phyloP scores from a whole-genome alignment of 2,113 vertebrate species.

The Triplophysa tibetana region DNA sequence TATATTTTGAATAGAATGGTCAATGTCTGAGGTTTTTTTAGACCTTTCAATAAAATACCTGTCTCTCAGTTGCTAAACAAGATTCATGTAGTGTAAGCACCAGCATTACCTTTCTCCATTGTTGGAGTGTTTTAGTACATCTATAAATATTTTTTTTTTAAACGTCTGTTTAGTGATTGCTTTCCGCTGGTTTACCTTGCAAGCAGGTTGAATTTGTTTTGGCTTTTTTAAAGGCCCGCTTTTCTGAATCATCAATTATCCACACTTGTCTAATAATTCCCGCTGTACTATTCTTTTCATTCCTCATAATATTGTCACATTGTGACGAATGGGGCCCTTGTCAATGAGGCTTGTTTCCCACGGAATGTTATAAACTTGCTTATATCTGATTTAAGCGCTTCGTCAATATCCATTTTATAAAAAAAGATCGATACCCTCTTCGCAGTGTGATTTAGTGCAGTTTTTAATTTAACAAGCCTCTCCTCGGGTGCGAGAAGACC shows the following conservation, averaged over 20 bases:
- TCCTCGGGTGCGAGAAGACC: slow-evolving; percentile 56
- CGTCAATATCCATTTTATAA: slow-evolving; percentile 75
- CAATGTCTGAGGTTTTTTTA: neutral
- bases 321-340: neutral
- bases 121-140: neutral
- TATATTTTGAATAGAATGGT: neutral
- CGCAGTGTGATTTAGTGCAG: slow-evolving; percentile 67
- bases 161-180: neutral
- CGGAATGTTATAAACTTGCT: slow-evolving; percentile 60
- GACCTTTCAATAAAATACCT: neutral
- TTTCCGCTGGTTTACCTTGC: neutral
- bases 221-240: neutral
- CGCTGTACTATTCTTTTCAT: neutral
- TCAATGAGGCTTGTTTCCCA: slow-evolving; percentile 40
- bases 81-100: neutral
- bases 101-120: neutral
- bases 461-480: slow-evolving; percentile 68
- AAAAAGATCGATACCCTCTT: slow-evolving; percentile 66
- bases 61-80: neutral
- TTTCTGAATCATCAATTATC: neutral
- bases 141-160: neutral
- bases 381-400: slow-evolving; percentile 68
- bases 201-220: neutral
- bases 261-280: neutral
- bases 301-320: neutral